A percentile compares a stretch with the other conserved stretches of the same genome.
These are phyloP conservation scores for Salvator merianae DNA, from an alignment of 2,113 vertebrate genomes.

Conservation along the genomic window DNA sequence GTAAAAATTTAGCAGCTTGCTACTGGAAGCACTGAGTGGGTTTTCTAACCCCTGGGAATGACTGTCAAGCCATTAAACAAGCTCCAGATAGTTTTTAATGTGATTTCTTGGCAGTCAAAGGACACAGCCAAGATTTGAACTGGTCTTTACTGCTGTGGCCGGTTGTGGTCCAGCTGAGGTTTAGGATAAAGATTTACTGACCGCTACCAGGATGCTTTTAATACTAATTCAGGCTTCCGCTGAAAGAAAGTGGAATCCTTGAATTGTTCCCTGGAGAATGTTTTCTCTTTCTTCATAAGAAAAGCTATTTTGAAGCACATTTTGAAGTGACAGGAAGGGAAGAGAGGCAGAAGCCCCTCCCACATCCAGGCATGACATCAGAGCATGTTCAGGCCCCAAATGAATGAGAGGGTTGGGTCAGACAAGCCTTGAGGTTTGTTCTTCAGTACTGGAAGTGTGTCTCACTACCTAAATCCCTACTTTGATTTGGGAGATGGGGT, in stretches of 20 bases:
- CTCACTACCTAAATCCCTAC: too few relatives aligned
- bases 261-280: too few relatives aligned
- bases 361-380: too few relatives aligned
- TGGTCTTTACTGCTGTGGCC: background rate
- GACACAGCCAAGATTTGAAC: constrained; percentile 20
- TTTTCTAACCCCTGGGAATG: constrained; percentile 30
- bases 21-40: accelerated
- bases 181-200: background rate
- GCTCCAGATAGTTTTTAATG: background rate
- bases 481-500: too few relatives aligned
- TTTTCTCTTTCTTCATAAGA: too few relatives aligned
- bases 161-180: background rate
- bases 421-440: too few relatives aligned
- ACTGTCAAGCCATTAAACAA: background rate
- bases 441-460: too few relatives aligned
- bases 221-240: background rate
- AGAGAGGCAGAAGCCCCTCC: too few relatives aligned
- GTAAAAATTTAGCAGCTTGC: background rate
- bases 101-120: accelerated
- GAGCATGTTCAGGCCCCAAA: too few relatives aligned
- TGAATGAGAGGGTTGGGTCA: too few relatives aligned
- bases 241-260: background rate
- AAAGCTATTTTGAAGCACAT: too few relatives aligned
- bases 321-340: too few relatives aligned
- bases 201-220: background rate